Percentiles rank a stretch among this genome's conserved stretches.
These are phyloP conservation scores for Dicrostonyx torquatus DNA, from an alignment of 2,797 vertebrate genomes.

Conservation along the genomic window DNA sequence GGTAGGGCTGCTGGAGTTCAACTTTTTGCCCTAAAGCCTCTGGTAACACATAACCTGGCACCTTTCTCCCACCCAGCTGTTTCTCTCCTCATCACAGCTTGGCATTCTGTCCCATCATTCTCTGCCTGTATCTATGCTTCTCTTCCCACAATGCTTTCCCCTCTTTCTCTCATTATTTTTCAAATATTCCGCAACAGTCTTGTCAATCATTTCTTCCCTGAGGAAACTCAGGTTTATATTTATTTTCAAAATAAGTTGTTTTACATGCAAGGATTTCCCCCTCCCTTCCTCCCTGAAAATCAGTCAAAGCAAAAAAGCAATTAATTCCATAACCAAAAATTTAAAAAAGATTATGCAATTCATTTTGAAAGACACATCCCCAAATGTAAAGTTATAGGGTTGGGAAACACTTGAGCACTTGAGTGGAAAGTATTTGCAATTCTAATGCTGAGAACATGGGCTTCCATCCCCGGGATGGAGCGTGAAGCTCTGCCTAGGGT, in stretches of 20 bases:
- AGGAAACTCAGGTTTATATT: constrained; percentile 17
- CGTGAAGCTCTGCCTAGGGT: not conserved
- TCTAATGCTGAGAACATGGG: not conserved
- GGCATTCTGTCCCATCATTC: too few species aligned
- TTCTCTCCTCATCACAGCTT: not conserved
- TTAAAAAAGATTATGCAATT: constrained; percentile 20
- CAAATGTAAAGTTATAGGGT: constrained; percentile 12
- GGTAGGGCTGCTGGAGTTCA: not conserved
- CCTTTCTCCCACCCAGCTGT: not conserved
- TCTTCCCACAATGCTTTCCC: not conserved
- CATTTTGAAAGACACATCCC: constrained; percentile 5
- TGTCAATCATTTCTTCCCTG: not conserved
- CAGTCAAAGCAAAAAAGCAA: constrained; percentile 14
- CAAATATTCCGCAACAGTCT: not conserved
- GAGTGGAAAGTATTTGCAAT: constrained; percentile 27
- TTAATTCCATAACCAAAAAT: constrained; percentile 1
- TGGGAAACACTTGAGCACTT: constrained; percentile 14
- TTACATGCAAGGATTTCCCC: not conserved
- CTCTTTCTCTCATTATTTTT: not conserved
- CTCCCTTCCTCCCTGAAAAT: not conserved
- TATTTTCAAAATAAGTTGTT: constrained; percentile 42
- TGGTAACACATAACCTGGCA: not conserved
- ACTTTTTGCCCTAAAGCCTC: not conserved
- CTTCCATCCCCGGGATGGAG: not conserved
- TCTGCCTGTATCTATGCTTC: not conserved